Evolutionary conservation across 2,113 vertebrate genomes (phyloP).

Genomic region (Octodon degus): DNA sequence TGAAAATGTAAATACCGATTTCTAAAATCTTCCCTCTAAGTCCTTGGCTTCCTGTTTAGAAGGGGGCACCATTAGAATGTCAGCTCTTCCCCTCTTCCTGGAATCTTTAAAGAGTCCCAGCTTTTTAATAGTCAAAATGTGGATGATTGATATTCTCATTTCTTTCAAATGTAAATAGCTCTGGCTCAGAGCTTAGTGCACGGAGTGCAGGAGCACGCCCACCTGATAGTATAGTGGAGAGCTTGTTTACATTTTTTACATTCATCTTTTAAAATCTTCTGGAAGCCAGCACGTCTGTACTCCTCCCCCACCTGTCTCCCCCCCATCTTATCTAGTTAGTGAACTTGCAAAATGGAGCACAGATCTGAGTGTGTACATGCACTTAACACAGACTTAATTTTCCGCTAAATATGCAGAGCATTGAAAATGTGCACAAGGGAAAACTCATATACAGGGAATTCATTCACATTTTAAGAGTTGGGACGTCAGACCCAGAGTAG

Average conservation of each 20-base stretch:
- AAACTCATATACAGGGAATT: constrained; percentile 18
- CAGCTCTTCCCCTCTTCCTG: constrained; percentile 60
- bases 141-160: constrained; percentile 67
- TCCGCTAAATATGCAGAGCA: constrained; percentile 44
- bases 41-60: constrained; percentile 60
- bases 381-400: neutral
- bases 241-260: constrained; percentile 65
- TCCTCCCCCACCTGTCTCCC: no score
- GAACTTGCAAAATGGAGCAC: constrained; percentile 42
- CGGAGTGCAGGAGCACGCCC: constrained; percentile 36
- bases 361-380: constrained; percentile 3
- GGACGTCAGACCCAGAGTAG: neutral
- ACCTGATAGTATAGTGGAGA: constrained; percentile 60
- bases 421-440: neutral
- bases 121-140: constrained; percentile 65
- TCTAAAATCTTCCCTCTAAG: constrained; percentile 55
- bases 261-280: constrained; percentile 56
- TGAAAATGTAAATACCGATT: constrained; percentile 60
- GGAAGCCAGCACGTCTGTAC: neutral
- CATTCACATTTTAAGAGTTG: constrained; percentile 39
- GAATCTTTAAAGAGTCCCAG: constrained; percentile 35
- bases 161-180: constrained; percentile 66
- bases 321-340: neutral
- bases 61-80: constrained; percentile 43
- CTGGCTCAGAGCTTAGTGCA: constrained; percentile 54